Evolutionary conservation across 2,113 vertebrate genomes (phyloP), one percentile per base, ranked within the genome.

Genomic region (Oplegnathus fasciatus): DNA sequence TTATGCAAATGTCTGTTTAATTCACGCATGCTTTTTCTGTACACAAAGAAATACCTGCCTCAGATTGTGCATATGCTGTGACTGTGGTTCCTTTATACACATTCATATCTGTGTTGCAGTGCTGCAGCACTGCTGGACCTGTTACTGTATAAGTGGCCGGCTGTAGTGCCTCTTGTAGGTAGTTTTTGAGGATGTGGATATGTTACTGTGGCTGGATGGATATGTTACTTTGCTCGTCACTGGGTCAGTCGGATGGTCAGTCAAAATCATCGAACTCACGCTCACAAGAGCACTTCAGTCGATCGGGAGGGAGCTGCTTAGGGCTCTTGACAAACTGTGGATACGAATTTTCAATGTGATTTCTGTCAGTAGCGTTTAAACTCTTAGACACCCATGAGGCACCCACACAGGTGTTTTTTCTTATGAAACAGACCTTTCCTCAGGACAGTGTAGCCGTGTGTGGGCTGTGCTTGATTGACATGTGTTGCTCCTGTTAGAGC

Each of bases 1-100:
- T 85, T 32, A 75, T 69, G 48, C 66, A 84, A 48, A 71, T 75
- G 42, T 37, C 1, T 74, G 9, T 68, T 86, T 74, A 48, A 73
- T 58, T 82, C 20, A 34, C 17, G 30, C 32, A 46, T 17, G 32
- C n/a, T 34, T 74, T 22, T 74, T 86, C 52, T 70, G 26, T n/a
- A 4, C 50, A 26, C 13, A 62, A 46, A 58, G 50, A 62, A 68
- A 18, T 54, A 52, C 22, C 42, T 62, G 48, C 32, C 40, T 52
- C 17, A 55, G 24, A 66, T 15, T 48, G 15, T 78, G 18, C 52
- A 15, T 28, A 32, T 54, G 9, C 14, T 62, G 54, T 55, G 17
- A 26, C 5, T 64, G 2, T 11, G 9, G 3, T 52, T 40, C 28
- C 22, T 42, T 26, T 30, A 42, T 13, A 28, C 32, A 73, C 42